Evolutionary conservation across 2,888 invertebrate genomes (phyloP).

Genomic region (Drosophila paramelanica): DNA sequence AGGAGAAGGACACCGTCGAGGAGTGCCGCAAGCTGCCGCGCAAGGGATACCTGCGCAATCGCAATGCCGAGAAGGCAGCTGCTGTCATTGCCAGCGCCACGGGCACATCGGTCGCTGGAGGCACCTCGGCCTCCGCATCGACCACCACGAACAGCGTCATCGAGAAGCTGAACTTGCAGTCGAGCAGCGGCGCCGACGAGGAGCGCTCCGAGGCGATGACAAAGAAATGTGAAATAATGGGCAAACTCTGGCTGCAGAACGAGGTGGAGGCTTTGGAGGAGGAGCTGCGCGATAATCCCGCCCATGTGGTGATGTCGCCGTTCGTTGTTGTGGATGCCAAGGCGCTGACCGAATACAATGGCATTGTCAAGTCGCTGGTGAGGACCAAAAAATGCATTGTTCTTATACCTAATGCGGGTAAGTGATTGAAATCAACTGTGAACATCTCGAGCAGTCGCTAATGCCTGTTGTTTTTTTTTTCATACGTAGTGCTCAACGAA

Average conservation of each 20-base stretch:
- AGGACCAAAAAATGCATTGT: slow-evolving; percentile 93
- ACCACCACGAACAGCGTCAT: slow-evolving; percentile 82
- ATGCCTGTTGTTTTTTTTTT: neutral
- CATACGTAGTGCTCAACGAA: slow-evolving; percentile 91
- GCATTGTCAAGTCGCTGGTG: slow-evolving; percentile 93
- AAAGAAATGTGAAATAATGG: slow-evolving; percentile 88
- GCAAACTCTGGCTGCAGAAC: slow-evolving; percentile 94
- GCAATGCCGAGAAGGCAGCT: slow-evolving; percentile 82
- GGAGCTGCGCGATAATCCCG: slow-evolving; percentile 85
- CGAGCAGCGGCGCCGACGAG: slow-evolving; percentile 84
- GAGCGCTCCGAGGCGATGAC: slow-evolving; percentile 84
- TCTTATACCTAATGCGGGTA: slow-evolving; percentile 94
- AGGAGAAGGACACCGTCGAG: slow-evolving; percentile 84
- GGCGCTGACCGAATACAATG: slow-evolving; percentile 91
- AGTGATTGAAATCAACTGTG: slow-evolving; percentile 76
- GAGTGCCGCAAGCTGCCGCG: slow-evolving; percentile 84
- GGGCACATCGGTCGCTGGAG: slow-evolving; percentile 73
- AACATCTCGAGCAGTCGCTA: neutral
- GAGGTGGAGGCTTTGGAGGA: slow-evolving; percentile 94
- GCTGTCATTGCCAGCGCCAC: slow-evolving; percentile 65
- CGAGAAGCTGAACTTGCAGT: slow-evolving; percentile 81
- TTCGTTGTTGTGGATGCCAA: slow-evolving; percentile 95
- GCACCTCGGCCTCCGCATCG: slow-evolving; percentile 79
- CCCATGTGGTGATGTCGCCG: slow-evolving; percentile 88
- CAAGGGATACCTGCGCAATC: slow-evolving; percentile 84